Conservation (phyloP, 2,113 vertebrate genomes). For the Sinosuthora webbiana region DNA sequence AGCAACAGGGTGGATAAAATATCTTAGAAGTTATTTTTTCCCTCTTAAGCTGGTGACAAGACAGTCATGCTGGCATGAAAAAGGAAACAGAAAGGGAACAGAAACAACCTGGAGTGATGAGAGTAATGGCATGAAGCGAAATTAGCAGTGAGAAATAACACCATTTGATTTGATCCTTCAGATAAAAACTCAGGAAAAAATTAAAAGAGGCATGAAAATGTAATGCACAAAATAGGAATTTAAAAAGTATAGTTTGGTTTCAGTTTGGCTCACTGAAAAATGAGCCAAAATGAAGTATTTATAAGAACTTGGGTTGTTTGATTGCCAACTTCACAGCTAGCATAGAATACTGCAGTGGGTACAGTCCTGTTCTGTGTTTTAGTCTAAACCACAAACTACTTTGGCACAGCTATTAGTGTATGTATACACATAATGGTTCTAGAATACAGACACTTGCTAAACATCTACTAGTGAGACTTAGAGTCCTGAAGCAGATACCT, state of each 20-base stretch:
- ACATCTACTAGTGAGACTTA: no score
- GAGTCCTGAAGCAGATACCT: background rate
- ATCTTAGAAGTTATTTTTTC: background rate
- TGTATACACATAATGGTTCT: background rate
- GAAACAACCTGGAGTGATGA: slow-evolving; percentile 5
- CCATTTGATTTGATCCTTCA: background rate
- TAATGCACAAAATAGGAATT: background rate
- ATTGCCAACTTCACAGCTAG: background rate
- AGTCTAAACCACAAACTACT: background rate
- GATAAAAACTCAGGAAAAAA: background rate
- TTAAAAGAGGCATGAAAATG: background rate
- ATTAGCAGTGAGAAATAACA: background rate
- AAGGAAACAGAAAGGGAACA: background rate
- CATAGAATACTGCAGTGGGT: background rate
- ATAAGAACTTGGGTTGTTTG: background rate
- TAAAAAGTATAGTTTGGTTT: accelerated
- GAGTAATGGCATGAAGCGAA: background rate
- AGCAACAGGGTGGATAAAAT: background rate
- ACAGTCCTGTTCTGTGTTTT: accelerated
- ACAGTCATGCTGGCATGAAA: background rate
- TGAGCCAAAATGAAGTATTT: background rate
- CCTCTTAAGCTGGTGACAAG: background rate
- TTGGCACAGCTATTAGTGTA: accelerated
- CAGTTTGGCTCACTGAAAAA: background rate
- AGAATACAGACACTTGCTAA: background rate